These are phyloP conservation scores for Gallinago media DNA, from an alignment of 2,113 vertebrate species.

Conservation along the genomic window DNA sequence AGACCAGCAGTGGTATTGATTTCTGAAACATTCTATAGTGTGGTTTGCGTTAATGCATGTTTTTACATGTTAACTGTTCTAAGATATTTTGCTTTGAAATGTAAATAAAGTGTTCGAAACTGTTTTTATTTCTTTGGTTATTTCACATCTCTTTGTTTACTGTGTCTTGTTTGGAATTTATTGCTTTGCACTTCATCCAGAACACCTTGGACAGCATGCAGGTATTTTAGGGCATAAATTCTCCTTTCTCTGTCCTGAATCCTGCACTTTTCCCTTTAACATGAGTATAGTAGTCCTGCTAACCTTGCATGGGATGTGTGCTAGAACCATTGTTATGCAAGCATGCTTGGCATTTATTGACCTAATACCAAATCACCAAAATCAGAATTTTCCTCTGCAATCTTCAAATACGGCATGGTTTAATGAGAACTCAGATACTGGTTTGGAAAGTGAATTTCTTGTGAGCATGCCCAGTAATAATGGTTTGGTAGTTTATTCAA, in stretches of 20 bases:
- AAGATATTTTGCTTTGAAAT: constrained; percentile 42
- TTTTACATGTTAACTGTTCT: not conserved
- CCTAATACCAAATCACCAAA: not conserved
- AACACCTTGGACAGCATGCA: constrained; percentile 99
- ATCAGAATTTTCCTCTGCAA: not conserved
- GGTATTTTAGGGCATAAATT: constrained; percentile 86
- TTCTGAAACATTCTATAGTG: not conserved
- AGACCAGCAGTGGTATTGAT: not conserved
- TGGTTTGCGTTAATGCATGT: constrained; percentile 22
- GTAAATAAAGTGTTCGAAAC: constrained; percentile 49
- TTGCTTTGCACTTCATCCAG: constrained; percentile 87
- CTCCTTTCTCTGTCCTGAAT: not conserved
- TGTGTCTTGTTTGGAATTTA: constrained; percentile 82
- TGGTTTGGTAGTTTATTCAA: not conserved
- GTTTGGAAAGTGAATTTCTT: not conserved
- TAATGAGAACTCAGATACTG: not conserved
- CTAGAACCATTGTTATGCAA: constrained; percentile 15
- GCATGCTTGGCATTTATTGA: constrained; percentile 21
- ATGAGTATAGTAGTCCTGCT: not conserved
- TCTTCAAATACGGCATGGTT: not conserved
- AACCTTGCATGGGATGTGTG: not conserved
- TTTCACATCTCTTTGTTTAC: constrained; percentile 77
- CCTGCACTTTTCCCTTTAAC: not conserved
- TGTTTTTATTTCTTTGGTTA: constrained; percentile 76
- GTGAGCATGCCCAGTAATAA: constrained; percentile 25